Evolutionary conservation across 1,140 invertebrate genomes (phyloP), one percentile per base, ranked within the genome.

Genomic region (Pseudomyrmex cubaensis): DNA sequence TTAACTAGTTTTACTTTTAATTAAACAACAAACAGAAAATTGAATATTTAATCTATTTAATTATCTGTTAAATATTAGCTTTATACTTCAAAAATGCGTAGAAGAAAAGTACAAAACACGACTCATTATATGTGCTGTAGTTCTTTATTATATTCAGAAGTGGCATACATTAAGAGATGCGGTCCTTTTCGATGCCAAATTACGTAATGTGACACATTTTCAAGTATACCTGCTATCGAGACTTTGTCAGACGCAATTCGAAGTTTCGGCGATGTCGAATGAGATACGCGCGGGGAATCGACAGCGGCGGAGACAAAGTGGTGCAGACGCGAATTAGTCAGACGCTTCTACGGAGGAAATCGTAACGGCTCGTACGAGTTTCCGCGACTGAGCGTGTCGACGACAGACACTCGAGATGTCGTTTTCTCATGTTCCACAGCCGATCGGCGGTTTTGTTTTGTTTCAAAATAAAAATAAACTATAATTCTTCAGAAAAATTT

Each of bases 311-410:
- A 57, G 64, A 69, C 76, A 44, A 78, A 80, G 66, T 80, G 56
- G n/a, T 72, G 72, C 66, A 70, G 76, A 80, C 76, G 44, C 54
- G 12, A 80, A 80, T 80, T 80, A 80, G 76, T 80, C 66, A 72
- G 66, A 54, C 66, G 76, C 15, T 78, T 70, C 54, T 70, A 44
- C 22, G 20, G 46, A 80, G 66, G 66, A 70, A 80, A 72, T 80
- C 66, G 54, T n/a, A 44, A 61, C 25, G 46, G 54, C 44, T 69
- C 54, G 76, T 70, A 50, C 54, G 54, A 80, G 56, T 80, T 80
- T 61, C 66, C n/a, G 54, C 54, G 44, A 10, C 20, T 72, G 15
- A 9, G 22, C 76, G 20, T 78, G 82, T 67, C 82, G n/a, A 59
- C 72, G 50, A 50, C 82, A 83, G 74, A 61, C 57, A 69, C 17